Base-by-base conservation (phyloP, 2,113 vertebrate species). In the Pelmatolapia mariae region DNA sequence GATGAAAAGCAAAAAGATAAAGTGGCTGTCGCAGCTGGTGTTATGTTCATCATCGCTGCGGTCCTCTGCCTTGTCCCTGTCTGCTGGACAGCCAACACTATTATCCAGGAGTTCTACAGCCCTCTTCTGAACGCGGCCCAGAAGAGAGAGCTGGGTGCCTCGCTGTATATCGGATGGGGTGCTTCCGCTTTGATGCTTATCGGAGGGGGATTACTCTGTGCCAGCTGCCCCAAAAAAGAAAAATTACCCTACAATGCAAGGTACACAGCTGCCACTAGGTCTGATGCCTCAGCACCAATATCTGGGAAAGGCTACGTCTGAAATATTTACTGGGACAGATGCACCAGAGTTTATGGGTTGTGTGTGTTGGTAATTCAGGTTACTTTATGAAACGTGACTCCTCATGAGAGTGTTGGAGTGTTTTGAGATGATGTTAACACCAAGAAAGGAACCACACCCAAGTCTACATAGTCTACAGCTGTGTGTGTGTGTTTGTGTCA, bases 161-260 rank as follows among this genome's bases (percentile, higher is more conserved):
- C 96, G 0, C 92, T 97, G 6, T 97, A 95, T 93, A 96, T 97
- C 9, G 97, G 96, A 2, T 97, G 96, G 96, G 96, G 93, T 1
- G 93, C 96, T 1, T 45, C 91, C 3, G 96, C 94, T 16, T 87
- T 97, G 76, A 84, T 97, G 93, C 84, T 97, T 54, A 95, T 97
- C 1, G 97, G 96, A 78, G 97, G 97, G 2, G 95, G 54, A n/a
- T 76, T 97, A 89, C 95, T 97, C 56, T 97, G 97, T 78, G 83
- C 79, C 86, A 94, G 93, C 90, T 97, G 97, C 68, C 96, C 96
- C n/a, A 43, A 76, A 11, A 94, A 96, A 2, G 90, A 94, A 0
- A 29, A 87, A 0, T 31, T 1, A 7, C 10, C 81, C 40, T 95
- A 95, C 92, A n/a, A 87, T 0, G 95, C 95, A 4, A 94, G 71